Conservation (phyloP, 1,140 invertebrate species). For the Drosophila willistoni region DNA sequence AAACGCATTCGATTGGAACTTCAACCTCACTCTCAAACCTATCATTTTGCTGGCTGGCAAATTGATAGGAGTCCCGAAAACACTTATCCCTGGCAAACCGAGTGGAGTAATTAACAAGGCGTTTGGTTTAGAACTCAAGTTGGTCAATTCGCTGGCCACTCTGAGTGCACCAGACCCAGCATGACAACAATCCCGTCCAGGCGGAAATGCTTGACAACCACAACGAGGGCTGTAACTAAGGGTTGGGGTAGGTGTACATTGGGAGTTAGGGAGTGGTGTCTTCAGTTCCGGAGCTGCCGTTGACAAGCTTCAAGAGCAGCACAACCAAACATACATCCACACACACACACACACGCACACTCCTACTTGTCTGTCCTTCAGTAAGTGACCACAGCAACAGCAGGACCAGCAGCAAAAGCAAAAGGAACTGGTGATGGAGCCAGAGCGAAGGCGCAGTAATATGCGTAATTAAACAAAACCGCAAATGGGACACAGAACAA, state of each 20-base stretch:
- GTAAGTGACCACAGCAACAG: slow-evolving; percentile 60
- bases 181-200: slow-evolving; percentile 49
- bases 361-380: slow-evolving; percentile 39
- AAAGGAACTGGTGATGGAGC: not conserved
- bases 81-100: slow-evolving; percentile 52
- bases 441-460: slow-evolving; percentile 53
- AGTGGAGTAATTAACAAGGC: slow-evolving; percentile 74
- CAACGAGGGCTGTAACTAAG: slow-evolving; percentile 29
- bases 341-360: slow-evolving; percentile 62
- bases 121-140: slow-evolving; percentile 45
- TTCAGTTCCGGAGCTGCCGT: slow-evolving; percentile 40
- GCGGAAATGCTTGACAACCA: slow-evolving; percentile 61
- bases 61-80: slow-evolving; percentile 24
- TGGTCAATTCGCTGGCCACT: slow-evolving; percentile 51
- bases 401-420: slow-evolving; percentile 15
- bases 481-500: slow-evolving; percentile 63
- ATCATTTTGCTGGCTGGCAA: not conserved
- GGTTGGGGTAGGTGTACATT: not conserved
- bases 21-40: not conserved
- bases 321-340: slow-evolving; percentile 47
- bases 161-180: slow-evolving; percentile 2
- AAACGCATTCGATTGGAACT: slow-evolving; percentile 22
- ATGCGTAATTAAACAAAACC: slow-evolving; percentile 80
- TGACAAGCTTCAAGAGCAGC: slow-evolving; percentile 65
- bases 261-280: slow-evolving; percentile 34